Percentiles rank a stretch among this genome's conserved stretches.
phyloP scores from a whole-genome alignment of 2,888 invertebrate species.

The Electrophaes corylata region DNA sequence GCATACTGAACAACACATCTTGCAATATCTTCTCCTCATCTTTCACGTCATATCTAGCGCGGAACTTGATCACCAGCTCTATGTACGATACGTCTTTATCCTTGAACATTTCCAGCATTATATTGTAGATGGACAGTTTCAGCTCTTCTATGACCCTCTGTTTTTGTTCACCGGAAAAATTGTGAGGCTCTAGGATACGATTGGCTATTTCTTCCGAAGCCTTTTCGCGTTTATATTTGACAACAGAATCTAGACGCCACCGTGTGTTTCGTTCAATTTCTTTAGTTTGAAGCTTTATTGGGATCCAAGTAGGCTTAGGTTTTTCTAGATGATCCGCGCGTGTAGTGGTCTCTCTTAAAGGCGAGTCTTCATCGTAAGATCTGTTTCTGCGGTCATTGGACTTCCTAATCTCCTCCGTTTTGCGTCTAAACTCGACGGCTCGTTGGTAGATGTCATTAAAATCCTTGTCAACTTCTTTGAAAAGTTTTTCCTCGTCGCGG shows the following conservation, averaged over 20 bases:
- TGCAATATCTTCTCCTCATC: conserved; percentile 62
- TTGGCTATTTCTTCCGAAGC: conserved; percentile 60
- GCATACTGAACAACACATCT: conserved; percentile 59
- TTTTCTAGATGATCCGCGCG: conserved; percentile 4
- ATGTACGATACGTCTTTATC: conserved; percentile 66
- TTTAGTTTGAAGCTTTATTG: conserved; percentile 18
- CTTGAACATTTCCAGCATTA: conserved; percentile 63
- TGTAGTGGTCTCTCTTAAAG: not conserved
- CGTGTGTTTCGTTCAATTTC: not conserved
- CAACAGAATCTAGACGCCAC: conserved; percentile 4
- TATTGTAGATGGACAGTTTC: conserved; percentile 46
- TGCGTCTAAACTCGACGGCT: conserved; percentile 65
- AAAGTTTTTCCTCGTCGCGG: conserved; percentile 39
- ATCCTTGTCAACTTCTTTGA: conserved; percentile 58
- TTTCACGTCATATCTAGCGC: conserved; percentile 53
- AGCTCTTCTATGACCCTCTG: conserved; percentile 56
- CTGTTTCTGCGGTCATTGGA: conserved; percentile 41
- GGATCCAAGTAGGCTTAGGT: conserved; percentile 18
- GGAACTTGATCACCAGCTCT: conserved; percentile 67
- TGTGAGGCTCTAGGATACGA: conserved; percentile 57
- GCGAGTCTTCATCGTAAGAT: conserved; percentile 13
- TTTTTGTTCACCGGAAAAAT: conserved; percentile 48
- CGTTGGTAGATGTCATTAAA: conserved; percentile 69
- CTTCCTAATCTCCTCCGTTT: conserved; percentile 60
- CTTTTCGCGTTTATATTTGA: conserved; percentile 60